Evolutionary conservation across 1,140 invertebrate species (phyloP), one percentile per base, ranked within the genome.

Genomic region (Caenorhabditis briggsae): DNA sequence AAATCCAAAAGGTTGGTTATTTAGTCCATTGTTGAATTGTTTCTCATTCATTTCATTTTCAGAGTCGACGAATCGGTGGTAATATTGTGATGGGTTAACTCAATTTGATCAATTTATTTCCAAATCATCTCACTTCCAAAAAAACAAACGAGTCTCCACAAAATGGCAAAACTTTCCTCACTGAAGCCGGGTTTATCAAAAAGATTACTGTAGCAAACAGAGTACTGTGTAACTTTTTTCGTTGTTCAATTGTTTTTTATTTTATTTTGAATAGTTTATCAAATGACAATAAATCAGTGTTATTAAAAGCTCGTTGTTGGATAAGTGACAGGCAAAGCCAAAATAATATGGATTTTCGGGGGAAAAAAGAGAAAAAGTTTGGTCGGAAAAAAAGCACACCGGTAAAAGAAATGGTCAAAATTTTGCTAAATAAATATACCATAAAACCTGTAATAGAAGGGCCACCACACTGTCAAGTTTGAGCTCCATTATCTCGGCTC

Each of bases 51-150:
- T 23, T 78, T 23, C 6, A 50, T 53, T 78, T 78, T 78, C 46
- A 78, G 70, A 78, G 70, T 78, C 70, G 70, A 50, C 70, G 70
- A 50, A 78, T 78, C 41, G 70, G 70, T 50, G 70, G 70, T 8
- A 78, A 78, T 11, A 78, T 78, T 50, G 70, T 78, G n/a, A 50
- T 78, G 70, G 70, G 70, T 53, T 78, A 78, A 50, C 2, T 18
- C 16, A 14, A 58, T 8, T 25, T 8, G 2, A 23, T 53, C n/a
- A 50, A 43, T 12, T 50, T 8, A n/a, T 8, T 78, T 25, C 2
- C 20, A 11, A 23, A 20, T 46, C 41, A 8, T 78, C 18, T n/a
- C 43, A 70, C 18, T 50, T n/a, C 64, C 23, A 14, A 25, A 5
- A 43, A 14, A 25, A 12, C 33, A 12, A 0, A 53, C 20, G 6